These are phyloP conservation scores for Entomobrya multifasciata DNA, from an alignment of 2,888 invertebrate species.

Conservation along the genomic window DNA sequence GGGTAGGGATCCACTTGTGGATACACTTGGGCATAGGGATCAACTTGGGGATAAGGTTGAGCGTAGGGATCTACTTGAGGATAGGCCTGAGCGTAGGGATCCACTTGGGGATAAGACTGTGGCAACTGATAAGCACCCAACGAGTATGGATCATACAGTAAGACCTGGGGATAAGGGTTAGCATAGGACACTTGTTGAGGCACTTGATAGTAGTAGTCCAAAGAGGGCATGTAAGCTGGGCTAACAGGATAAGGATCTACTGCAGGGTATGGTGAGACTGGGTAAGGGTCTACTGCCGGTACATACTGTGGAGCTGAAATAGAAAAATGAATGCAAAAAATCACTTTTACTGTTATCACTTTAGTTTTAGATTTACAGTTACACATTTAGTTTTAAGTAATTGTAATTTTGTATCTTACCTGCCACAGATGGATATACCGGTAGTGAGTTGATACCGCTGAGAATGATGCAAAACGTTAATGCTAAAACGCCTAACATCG, in stretches of 20 bases:
- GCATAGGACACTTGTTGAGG: constrained; percentile 20
- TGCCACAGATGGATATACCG: background rate
- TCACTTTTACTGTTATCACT: too few relatives aligned
- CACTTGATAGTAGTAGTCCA: constrained; percentile 45
- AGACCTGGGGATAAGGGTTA: background rate
- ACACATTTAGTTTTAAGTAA: background rate
- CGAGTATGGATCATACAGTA: background rate
- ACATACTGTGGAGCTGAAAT: background rate
- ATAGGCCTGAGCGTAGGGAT: background rate
- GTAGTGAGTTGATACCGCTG: background rate
- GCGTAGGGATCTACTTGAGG: constrained; percentile 26
- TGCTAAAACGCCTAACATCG: constrained; percentile 52
- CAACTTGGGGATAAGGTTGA: background rate
- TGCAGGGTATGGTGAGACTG: background rate
- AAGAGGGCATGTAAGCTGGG: background rate
- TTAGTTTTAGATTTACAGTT: too few relatives aligned
- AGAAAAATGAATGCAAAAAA: too few relatives aligned
- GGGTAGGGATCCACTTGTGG: background rate
- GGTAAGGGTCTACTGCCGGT: background rate
- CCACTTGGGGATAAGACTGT: background rate
- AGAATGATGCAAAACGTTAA: constrained; percentile 54
- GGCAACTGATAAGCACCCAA: background rate
- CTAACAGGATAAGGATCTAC: constrained; percentile 13
- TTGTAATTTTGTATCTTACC: background rate
- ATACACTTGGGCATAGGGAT: background rate